phyloP scores from a whole-genome alignment of 2,113 vertebrate genomes.

The Cebidichthys violaceus region DNA sequence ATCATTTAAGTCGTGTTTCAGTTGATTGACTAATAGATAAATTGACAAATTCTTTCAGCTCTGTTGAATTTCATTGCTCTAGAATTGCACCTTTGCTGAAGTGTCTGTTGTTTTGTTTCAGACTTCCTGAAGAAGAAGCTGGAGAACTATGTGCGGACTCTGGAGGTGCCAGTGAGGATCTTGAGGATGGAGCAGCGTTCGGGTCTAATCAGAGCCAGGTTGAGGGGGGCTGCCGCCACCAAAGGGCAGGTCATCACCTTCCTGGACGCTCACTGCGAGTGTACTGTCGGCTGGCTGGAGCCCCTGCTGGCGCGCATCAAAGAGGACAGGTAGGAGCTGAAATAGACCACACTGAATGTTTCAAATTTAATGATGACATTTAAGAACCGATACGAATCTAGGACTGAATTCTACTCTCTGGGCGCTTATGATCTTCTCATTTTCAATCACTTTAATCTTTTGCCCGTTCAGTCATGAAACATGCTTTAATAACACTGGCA shows the following conservation, averaged over 20 bases:
- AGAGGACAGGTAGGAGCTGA: constrained; percentile 84
- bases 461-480: constrained; percentile 24
- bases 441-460: constrained; percentile 30
- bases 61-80: not conserved
- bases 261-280: constrained; percentile 97
- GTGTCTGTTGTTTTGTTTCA: constrained; percentile 61
- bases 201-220: constrained; percentile 93
- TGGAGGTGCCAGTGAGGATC: constrained; percentile 90
- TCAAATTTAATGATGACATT: not conserved
- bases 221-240: constrained; percentile 92
- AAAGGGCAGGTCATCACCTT: constrained; percentile 95
- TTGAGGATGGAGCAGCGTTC: constrained; percentile 96
- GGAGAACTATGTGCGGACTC: constrained; percentile 88
- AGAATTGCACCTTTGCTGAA: not conserved
- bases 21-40: not conserved
- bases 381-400: not conserved
- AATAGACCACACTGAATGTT: not conserved
- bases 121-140: constrained; percentile 93
- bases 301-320: constrained; percentile 93
- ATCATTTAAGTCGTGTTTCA: not conserved
- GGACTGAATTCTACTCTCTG: not conserved
- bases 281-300: constrained; percentile 95
- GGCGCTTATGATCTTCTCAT: not conserved
- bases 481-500: constrained; percentile 24
- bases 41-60: not conserved